A percentile compares a stretch with the other conserved stretches of the same genome.
phyloP scores from a whole-genome alignment of 2,888 invertebrate genomes.

The Drosophila pseudotalamancana region DNA sequence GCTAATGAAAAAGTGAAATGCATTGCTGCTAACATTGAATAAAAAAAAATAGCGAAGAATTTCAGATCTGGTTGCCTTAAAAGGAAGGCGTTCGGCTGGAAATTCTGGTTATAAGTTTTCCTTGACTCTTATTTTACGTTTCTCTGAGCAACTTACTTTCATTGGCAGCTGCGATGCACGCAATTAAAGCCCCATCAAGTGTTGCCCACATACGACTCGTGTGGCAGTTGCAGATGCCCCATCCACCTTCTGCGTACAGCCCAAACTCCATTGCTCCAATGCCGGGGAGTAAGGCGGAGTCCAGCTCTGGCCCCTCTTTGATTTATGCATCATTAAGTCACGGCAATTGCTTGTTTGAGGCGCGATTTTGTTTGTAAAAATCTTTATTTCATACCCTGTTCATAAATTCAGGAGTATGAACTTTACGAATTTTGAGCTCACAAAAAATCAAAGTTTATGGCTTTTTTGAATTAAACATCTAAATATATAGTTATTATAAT shows the following conservation, averaged over 20 bases:
- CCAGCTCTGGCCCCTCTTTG: slow-evolving; percentile 35
- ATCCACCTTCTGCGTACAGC: background rate
- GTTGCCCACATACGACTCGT: slow-evolving; percentile 7
- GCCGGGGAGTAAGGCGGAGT: background rate
- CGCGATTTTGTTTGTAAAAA: slow-evolving; percentile 28
- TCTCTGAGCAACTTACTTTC: slow-evolving; percentile 60
- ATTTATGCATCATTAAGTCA: slow-evolving; percentile 80
- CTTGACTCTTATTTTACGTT: slow-evolving; percentile 29
- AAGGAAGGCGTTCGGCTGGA: slow-evolving; percentile 64
- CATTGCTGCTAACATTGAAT: slow-evolving; percentile 25
- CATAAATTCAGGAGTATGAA: fast-evolving
- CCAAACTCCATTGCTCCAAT: slow-evolving; percentile 4
- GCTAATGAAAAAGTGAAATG: slow-evolving; percentile 50
- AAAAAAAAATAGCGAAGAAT: slow-evolving; percentile 54
- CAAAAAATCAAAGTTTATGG: too few species aligned
- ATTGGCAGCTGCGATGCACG: slow-evolving; percentile 46
- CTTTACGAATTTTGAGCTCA: too few species aligned
- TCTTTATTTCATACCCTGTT: background rate
- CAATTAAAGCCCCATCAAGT: slow-evolving; percentile 60
- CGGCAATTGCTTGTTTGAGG: slow-evolving; percentile 76
- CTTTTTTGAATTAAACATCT: too few species aligned
- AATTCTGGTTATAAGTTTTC: slow-evolving; percentile 79
- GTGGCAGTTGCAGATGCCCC: slow-evolving; percentile 17
- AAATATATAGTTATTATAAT: background rate
- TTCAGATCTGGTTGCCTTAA: slow-evolving; percentile 48